Conservation (phyloP, 1,140 invertebrate species). For the Caenorhabditis latens region DNA sequence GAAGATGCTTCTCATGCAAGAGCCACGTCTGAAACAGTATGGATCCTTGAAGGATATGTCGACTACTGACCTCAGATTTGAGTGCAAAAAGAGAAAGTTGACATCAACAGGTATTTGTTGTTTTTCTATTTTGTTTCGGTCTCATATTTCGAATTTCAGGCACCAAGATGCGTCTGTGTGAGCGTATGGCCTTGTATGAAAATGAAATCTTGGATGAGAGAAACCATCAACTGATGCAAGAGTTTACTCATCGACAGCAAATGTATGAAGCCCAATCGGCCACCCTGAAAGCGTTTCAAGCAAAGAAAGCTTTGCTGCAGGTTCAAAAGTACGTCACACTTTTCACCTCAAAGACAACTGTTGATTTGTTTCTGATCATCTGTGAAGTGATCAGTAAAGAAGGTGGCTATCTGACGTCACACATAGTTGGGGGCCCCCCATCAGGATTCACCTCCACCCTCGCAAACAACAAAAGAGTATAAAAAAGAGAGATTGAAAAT, state of each 20-base stretch:
- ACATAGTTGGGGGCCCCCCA: conserved; percentile 11
- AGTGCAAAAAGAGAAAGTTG: neutral
- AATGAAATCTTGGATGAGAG: neutral
- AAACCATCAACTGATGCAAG: neutral
- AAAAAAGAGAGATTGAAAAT: conserved; percentile 1
- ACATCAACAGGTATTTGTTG: neutral
- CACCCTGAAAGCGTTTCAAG: conserved; percentile 37
- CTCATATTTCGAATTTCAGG: neutral
- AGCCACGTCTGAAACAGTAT: conserved; percentile 29
- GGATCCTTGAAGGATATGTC: neutral
- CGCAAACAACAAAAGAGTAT: conserved; percentile 28
- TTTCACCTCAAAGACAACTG: conserved; percentile 13
- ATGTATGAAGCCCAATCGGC: conserved; percentile 23
- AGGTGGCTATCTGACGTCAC: conserved; percentile 33
- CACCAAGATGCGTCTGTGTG: neutral
- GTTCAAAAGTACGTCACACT: conserved; percentile 48
- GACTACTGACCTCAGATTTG: neutral
- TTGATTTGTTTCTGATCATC: conserved; percentile 37
- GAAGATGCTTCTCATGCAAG: conserved; percentile 5
- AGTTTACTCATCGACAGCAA: neutral
- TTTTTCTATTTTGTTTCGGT: neutral
- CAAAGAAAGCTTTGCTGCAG: conserved; percentile 1
- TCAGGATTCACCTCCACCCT: conserved; percentile 36
- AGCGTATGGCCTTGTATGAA: neutral
- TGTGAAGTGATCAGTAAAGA: conserved; percentile 19